phyloP scores from a whole-genome alignment of 2,797 vertebrate species.

The Aulostomus chinensis region DNA sequence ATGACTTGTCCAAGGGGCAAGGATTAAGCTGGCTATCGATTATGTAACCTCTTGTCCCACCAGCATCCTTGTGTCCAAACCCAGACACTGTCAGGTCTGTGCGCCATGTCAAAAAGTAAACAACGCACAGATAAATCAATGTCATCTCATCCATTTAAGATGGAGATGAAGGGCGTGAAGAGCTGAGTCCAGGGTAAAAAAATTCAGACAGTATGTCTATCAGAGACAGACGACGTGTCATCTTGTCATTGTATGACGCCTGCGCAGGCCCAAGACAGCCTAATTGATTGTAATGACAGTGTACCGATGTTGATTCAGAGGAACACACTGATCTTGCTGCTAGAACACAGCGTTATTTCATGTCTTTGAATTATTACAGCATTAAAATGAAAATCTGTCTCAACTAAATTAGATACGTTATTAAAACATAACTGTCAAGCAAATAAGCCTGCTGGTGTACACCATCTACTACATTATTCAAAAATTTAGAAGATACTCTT shows the following conservation, averaged over 20 bases:
- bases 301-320: conserved; percentile 24
- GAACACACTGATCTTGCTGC: conserved; percentile 25
- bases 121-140: conserved; percentile 34
- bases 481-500: no score
- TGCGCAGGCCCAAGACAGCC: conserved; percentile 24
- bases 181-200: conserved; percentile 21
- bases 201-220: conserved; percentile 24
- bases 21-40: conserved; percentile 20
- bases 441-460: not conserved
- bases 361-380: conserved; percentile 6
- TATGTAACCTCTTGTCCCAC: conserved; percentile 3
- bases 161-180: conserved; percentile 25
- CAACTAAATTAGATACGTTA: no score
- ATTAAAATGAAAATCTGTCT: not conserved
- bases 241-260: conserved; percentile 32
- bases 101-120: conserved; percentile 31
- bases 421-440: no score
- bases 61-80: conserved; percentile 4
- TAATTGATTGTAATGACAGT: conserved; percentile 47
- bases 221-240: conserved; percentile 14
- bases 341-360: conserved; percentile 28
- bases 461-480: not conserved
- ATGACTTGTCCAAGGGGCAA: conserved; percentile 1
- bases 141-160: conserved; percentile 4
- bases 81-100: conserved; percentile 19